These are phyloP conservation scores for Noctua comes DNA, from an alignment of 2,888 invertebrate genomes.

Conservation along the genomic window DNA sequence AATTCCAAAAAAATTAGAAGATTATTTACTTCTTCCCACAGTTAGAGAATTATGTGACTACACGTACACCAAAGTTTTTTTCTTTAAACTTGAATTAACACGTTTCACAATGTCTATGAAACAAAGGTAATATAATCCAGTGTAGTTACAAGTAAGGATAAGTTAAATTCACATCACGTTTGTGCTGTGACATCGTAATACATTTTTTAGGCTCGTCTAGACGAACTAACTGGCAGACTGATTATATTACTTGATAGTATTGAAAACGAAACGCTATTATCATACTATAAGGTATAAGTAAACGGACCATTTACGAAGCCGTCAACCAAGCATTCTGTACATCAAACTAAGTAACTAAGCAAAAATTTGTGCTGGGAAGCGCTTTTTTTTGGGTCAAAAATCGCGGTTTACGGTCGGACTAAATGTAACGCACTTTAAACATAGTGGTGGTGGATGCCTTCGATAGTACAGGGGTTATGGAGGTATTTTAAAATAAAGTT, in stretches of 20 bases:
- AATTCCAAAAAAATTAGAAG: neutral
- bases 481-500: too few species aligned
- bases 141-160: neutral
- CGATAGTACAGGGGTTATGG: too few species aligned
- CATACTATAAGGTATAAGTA: neutral
- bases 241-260: slow-evolving; percentile 30
- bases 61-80: neutral
- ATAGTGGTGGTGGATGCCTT: too few species aligned
- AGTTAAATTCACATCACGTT: slow-evolving; percentile 50
- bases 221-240: slow-evolving; percentile 16
- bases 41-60: neutral
- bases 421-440: neutral
- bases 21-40: neutral
- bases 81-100: neutral
- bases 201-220: slow-evolving; percentile 27
- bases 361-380: neutral
- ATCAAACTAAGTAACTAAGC: neutral
- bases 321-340: neutral
- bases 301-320: neutral
- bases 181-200: slow-evolving; percentile 21
- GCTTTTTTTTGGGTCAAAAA: too few species aligned
- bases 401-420: neutral
- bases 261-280: neutral
- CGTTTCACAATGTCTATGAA: slow-evolving; percentile 15
- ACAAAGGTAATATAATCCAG: slow-evolving; percentile 31